Evolutionary conservation across 1,140 invertebrate species (phyloP).

Genomic region (Trachymyrmex septentrionalis): DNA sequence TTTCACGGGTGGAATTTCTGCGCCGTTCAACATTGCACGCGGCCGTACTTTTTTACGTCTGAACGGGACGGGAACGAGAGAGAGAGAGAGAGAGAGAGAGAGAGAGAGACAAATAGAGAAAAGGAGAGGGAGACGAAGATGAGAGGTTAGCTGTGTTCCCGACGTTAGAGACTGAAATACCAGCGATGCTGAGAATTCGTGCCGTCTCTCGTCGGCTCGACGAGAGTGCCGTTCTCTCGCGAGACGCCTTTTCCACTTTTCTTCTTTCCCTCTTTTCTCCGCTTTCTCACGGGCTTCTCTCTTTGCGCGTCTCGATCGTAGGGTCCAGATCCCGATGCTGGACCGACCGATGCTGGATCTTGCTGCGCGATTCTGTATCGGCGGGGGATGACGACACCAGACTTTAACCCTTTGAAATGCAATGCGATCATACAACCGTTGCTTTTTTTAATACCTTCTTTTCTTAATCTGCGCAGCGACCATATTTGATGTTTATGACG

Average conservation of each 20-base stretch:
- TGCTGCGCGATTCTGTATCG: conserved; percentile 30
- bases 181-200: conserved; percentile 58
- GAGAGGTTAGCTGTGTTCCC: conserved; percentile 62
- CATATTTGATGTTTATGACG: conserved; percentile 3
- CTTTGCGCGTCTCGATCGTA: background rate
- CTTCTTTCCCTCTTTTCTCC: conserved; percentile 13
- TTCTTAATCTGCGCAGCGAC: conserved; percentile 8
- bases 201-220: too few species aligned
- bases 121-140: conserved; percentile 11
- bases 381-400: conserved; percentile 40
- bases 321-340: background rate
- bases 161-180: conserved; percentile 75
- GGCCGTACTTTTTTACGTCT: conserved; percentile 56
- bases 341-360: conserved; percentile 3
- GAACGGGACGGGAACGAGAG: background rate
- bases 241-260: conserved; percentile 62
- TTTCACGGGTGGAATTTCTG: conserved; percentile 44
- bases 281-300: background rate
- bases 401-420: conserved; percentile 55
- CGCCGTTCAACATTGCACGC: conserved; percentile 15
- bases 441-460: conserved; percentile 35
- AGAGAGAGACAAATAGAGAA: conserved; percentile 4
- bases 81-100: too few species aligned
- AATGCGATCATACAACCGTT: background rate
- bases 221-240: conserved; percentile 43